A percentile compares a stretch with the other conserved stretches of the same genome.
These are phyloP conservation scores for Syrista parreyssii DNA, from an alignment of 2,888 invertebrate species.

Conservation along the genomic window DNA sequence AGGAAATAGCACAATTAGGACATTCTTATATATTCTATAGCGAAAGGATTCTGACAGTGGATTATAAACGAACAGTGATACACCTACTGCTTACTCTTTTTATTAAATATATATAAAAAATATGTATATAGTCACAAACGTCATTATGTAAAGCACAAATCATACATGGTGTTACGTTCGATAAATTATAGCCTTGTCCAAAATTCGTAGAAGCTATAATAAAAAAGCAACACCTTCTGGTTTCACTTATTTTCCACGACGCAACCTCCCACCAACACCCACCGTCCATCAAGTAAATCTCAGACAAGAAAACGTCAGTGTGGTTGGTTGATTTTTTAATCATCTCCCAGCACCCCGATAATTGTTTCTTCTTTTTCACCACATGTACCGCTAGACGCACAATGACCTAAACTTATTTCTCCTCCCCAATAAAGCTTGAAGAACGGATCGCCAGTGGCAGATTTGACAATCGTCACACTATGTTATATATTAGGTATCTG, in stretches of 20 bases:
- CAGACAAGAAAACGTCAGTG: constrained; percentile 6
- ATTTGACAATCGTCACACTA: too few relatives aligned
- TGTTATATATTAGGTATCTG: too few relatives aligned
- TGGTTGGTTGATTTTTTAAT: too few relatives aligned
- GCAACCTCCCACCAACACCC: not conserved
- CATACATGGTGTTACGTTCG: constrained; percentile 37
- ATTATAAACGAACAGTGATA: not conserved
- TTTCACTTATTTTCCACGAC: constrained; percentile 4
- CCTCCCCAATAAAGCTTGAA: too few relatives aligned
- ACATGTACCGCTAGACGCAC: too few relatives aligned
- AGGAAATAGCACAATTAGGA: too few relatives aligned
- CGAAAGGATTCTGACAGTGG: not conserved
- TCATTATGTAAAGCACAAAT: constrained; percentile 58
- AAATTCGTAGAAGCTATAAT: constrained; percentile 10
- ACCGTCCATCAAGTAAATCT: constrained; percentile 1
- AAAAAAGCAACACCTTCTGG: constrained; percentile 3
- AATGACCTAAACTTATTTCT: too few relatives aligned
- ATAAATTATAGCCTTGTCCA: constrained; percentile 15
- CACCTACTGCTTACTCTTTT: constrained; percentile 44
- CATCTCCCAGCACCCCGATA: too few relatives aligned
- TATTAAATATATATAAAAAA: constrained; percentile 66
- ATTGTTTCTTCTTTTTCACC: too few relatives aligned
- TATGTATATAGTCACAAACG: constrained; percentile 64
- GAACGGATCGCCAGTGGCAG: too few relatives aligned
- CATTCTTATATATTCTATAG: too few relatives aligned